These are phyloP conservation scores for Geothlypis trichas DNA, from an alignment of 2,113 vertebrate genomes.

Conservation along the genomic window DNA sequence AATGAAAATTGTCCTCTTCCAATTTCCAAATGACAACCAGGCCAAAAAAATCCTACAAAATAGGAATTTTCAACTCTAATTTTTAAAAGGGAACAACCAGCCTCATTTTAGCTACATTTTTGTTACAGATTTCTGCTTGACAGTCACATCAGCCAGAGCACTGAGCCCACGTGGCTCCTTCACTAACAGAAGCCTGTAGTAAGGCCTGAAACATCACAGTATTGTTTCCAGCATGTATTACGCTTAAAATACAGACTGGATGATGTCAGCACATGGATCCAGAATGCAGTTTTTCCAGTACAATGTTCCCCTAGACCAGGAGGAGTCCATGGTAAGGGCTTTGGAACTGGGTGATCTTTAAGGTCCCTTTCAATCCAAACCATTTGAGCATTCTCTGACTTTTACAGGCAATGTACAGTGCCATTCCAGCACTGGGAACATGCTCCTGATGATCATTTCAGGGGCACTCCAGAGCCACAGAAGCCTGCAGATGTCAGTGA, in stretches of 20 bases:
- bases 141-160: neutral
- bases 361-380: neutral
- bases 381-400: neutral
- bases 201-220: neutral
- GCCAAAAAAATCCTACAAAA: neutral
- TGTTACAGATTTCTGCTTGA: neutral
- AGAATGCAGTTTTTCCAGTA: neutral
- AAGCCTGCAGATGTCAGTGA: neutral
- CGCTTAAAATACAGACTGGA: neutral
- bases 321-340: neutral
- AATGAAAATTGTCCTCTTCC: neutral
- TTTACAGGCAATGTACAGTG: neutral
- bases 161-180: neutral
- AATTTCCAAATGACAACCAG: neutral
- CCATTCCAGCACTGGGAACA: neutral
- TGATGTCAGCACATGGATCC: neutral
- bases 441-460: neutral
- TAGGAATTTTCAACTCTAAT: neutral
- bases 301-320: neutral
- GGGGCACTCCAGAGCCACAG: neutral
- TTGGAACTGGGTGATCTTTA: neutral
- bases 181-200: neutral
- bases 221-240: neutral
- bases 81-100: neutral
- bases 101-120: neutral